These are phyloP conservation scores for Creontiades dilutus DNA, from an alignment of 2,888 invertebrate species.

Conservation along the genomic window DNA sequence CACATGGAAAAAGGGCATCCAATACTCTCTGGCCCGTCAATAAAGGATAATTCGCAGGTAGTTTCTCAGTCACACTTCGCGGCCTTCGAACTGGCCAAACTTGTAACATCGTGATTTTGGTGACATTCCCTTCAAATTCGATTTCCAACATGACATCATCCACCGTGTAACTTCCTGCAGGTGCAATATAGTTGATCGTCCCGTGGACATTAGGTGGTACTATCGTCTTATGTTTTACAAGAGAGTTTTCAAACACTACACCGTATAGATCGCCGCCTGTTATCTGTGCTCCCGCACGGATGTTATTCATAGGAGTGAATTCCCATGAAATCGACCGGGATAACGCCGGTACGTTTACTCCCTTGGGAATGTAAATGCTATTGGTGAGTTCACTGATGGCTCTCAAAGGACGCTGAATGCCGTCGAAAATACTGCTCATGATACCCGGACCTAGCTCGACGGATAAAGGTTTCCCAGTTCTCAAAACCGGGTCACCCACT, in stretches of 20 bases:
- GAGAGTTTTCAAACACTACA: conserved; percentile 96
- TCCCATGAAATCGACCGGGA: conserved; percentile 93
- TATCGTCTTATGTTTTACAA: conserved; percentile 98
- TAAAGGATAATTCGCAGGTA: conserved; percentile 98
- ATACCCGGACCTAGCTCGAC: conserved; percentile 98
- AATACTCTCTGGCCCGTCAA: conserved; percentile 98
- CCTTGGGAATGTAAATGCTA: conserved; percentile 99
- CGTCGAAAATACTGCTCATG: conserved; percentile 99
- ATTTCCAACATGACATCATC: conserved; percentile 97
- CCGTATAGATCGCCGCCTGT: conserved; percentile 99
- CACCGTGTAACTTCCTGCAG: conserved; percentile 94
- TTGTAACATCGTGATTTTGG: conserved; percentile 97
- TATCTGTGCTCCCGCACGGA: conserved; percentile 95
- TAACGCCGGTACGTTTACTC: conserved; percentile 94
- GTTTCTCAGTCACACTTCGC: conserved; percentile 96
- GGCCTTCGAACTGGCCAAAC: conserved; percentile 99
- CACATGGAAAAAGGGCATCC: conserved; percentile 99
- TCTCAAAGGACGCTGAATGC: conserved; percentile 98
- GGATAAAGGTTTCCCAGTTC: conserved; percentile 99
- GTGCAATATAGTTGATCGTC: conserved; percentile 96
- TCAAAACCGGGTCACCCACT: conserved; percentile 98
- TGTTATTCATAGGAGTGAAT: conserved; percentile 87
- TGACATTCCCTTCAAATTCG: conserved; percentile 97
- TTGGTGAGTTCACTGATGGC: conserved; percentile 95
- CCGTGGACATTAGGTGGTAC: conserved; percentile 97